phyloP scores from a whole-genome alignment of 2,113 vertebrate genomes.

The Xiphias gladius region DNA sequence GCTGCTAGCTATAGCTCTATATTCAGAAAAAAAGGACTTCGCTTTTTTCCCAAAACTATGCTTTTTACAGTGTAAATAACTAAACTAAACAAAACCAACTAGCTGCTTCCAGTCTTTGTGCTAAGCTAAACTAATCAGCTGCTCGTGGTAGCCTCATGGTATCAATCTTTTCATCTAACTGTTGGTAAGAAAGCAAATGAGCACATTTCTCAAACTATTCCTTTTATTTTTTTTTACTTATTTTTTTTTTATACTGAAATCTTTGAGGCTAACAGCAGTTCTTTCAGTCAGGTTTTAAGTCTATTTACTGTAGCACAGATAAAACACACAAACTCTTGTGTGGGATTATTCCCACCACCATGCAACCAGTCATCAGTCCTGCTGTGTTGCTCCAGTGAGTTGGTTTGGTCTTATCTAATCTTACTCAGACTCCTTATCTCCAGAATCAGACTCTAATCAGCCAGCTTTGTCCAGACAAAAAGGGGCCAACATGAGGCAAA shows the following conservation, averaged over 20 bases:
- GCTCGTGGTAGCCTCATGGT: not conserved
- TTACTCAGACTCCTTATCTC: conserved; percentile 68
- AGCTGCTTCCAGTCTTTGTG: not conserved
- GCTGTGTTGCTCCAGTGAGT: conserved; percentile 29
- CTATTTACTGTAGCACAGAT: conserved; percentile 13
- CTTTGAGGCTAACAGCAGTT: not conserved
- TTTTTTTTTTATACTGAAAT: not conserved
- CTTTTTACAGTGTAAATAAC: not conserved
- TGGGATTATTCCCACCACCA: conserved; percentile 3
- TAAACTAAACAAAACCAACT: not conserved
- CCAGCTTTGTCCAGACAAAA: conserved; percentile 77
- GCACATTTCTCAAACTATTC: not conserved
- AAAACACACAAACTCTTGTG: conserved; percentile 12
- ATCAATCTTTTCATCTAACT: not conserved
- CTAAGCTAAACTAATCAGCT: not conserved
- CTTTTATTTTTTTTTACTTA: not conserved
- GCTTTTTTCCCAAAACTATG: not conserved
- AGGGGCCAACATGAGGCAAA: conserved; percentile 73
- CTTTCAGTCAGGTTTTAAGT: not conserved
- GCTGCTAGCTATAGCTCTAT: not conserved
- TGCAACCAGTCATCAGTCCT: conserved; percentile 44
- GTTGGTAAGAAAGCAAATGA: not conserved
- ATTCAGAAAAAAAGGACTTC: not conserved
- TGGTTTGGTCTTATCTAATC: conserved; percentile 62
- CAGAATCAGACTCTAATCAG: conserved; percentile 77